These are phyloP conservation scores for Polypterus senegalus DNA, from an alignment of 2,113 vertebrate species.

Conservation along the genomic window DNA sequence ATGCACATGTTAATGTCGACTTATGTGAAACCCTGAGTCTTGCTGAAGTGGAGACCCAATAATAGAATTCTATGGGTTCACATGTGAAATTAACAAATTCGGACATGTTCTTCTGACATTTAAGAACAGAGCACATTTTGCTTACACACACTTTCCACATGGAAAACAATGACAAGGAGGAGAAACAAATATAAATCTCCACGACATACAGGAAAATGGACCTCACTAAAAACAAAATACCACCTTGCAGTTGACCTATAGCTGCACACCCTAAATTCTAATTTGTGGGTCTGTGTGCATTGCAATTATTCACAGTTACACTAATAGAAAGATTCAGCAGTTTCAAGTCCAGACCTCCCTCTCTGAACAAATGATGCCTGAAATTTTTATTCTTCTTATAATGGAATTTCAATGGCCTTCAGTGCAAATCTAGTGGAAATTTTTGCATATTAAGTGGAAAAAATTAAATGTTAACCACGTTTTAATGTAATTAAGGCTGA, in stretches of 20 bases:
- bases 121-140: too few relatives aligned
- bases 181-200: too few relatives aligned
- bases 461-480: slow-evolving; percentile 99
- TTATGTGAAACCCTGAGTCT: too few relatives aligned
- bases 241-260: slow-evolving; percentile 38
- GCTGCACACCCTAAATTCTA: slow-evolving; percentile 1
- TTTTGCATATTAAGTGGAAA: slow-evolving; percentile 99
- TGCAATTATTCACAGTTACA: slow-evolving; percentile 73
- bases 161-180: too few relatives aligned
- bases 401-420: slow-evolving; percentile 99
- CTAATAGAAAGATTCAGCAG: slow-evolving; percentile 95
- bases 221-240: slow-evolving; percentile 1
- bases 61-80: too few relatives aligned
- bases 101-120: too few relatives aligned
- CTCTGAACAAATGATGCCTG: slow-evolving; percentile 99
- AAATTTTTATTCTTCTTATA: slow-evolving; percentile 99
- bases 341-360: slow-evolving; percentile 82
- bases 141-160: too few relatives aligned
- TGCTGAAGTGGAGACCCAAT: too few relatives aligned
- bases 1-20: too few relatives aligned
- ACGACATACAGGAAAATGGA: too few relatives aligned
- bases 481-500: slow-evolving; percentile 99
- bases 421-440: slow-evolving; percentile 99
- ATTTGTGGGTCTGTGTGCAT: slow-evolving; percentile 35
- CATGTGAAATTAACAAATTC: too few relatives aligned